A percentile compares a stretch with the other conserved stretches of the same genome.
Evolutionary conservation across 2,113 vertebrate species (phyloP).

Genomic region (Ancistrus triradiatus): DNA sequence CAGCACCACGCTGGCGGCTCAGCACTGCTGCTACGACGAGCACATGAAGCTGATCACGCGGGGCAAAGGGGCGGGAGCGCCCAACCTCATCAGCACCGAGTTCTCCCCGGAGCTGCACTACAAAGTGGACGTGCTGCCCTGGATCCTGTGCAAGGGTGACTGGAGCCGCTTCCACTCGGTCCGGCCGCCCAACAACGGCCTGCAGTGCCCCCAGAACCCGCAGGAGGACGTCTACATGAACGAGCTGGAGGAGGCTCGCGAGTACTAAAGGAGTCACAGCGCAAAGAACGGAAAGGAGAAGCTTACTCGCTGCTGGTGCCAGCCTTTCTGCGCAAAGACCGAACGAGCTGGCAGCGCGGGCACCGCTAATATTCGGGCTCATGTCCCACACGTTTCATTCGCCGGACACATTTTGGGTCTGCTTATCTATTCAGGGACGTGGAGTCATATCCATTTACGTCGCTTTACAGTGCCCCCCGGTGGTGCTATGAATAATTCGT

Average conservation of each 20-base stretch:
- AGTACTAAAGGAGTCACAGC: too few species aligned
- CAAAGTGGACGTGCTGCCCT: slow-evolving; percentile 81
- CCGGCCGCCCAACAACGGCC: slow-evolving; percentile 81
- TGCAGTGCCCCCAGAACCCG: slow-evolving; percentile 71
- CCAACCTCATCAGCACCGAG: slow-evolving; percentile 77
- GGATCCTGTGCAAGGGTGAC: slow-evolving; percentile 86
- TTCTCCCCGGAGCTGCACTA: slow-evolving; percentile 82
- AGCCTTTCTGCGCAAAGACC: too few species aligned
- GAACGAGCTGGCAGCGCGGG: too few species aligned
- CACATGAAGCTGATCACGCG: slow-evolving; percentile 78
- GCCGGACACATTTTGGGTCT: too few species aligned
- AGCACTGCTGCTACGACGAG: slow-evolving; percentile 84
- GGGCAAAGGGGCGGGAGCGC: slow-evolving; percentile 77
- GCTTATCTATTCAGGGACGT: too few species aligned
- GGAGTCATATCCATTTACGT: too few species aligned
- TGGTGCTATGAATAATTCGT: too few species aligned
- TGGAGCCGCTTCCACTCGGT: slow-evolving; percentile 81
- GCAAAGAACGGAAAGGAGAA: too few species aligned
- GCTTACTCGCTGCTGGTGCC: too few species aligned
- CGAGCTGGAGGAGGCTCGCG: slow-evolving; percentile 79
- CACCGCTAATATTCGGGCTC: too few species aligned
- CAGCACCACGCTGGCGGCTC: slow-evolving; percentile 77
- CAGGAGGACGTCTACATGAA: slow-evolving; percentile 71
- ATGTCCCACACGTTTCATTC: too few species aligned
- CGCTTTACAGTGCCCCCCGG: too few species aligned